These are phyloP conservation scores for Larimichthys polyactis DNA, from an alignment of 2,113 vertebrate species.

Conservation along the genomic window DNA sequence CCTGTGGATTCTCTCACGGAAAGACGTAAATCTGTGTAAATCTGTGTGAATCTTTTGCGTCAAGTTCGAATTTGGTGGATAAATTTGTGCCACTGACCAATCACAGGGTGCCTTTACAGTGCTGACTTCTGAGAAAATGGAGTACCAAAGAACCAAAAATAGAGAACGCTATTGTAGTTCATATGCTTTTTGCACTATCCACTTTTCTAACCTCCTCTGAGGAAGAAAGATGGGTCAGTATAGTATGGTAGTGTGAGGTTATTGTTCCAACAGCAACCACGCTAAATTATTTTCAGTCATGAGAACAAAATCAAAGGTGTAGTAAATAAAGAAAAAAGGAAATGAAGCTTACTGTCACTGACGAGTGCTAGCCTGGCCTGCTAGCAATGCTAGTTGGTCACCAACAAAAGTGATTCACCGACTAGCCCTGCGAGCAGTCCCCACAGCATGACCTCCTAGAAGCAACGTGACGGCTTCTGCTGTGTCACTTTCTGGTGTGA, in stretches of 20 bases:
- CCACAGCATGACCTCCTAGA: neutral
- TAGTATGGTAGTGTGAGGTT: neutral
- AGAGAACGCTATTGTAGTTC: neutral
- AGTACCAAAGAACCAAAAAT: neutral
- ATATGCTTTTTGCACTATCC: neutral
- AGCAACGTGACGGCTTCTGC: neutral
- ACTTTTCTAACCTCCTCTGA: neutral
- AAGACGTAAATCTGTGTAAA: neutral
- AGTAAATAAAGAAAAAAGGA: neutral
- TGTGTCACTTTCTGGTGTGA: neutral
- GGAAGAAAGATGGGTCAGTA: neutral
- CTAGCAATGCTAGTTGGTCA: neutral
- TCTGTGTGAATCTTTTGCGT: neutral
- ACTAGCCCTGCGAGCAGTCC: neutral
- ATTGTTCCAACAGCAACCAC: neutral
- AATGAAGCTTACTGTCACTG: neutral
- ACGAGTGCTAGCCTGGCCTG: accelerated
- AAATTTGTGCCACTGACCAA: neutral
- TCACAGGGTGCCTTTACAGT: neutral
- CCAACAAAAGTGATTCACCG: neutral
- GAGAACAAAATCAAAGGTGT: neutral
- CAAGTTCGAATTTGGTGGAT: neutral
- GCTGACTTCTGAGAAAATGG: neutral
- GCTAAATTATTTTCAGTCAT: neutral
- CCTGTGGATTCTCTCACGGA: neutral